These are phyloP conservation scores for Choreutis nemorana DNA, from an alignment of 2,888 invertebrate genomes.

Conservation along the genomic window DNA sequence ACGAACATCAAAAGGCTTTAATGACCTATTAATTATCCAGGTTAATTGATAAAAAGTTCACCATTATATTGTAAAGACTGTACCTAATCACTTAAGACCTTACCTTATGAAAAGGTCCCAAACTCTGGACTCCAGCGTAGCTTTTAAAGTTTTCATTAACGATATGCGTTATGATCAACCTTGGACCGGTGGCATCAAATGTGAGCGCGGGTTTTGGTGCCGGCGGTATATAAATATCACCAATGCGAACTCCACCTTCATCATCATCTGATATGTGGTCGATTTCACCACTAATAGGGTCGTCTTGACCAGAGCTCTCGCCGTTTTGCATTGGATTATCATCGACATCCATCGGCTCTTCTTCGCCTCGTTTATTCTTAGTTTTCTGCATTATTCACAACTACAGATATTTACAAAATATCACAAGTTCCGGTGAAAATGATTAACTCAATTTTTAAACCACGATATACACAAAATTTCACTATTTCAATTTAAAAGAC, in stretches of 20 bases:
- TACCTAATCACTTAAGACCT: no score
- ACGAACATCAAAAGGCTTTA: no score
- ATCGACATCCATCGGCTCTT: constrained; percentile 49
- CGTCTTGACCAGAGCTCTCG: constrained; percentile 10
- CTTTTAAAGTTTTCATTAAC: constrained; percentile 96
- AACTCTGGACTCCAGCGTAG: constrained; percentile 81
- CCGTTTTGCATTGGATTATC: constrained; percentile 19
- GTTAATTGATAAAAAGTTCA: no score
- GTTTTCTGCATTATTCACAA: constrained; percentile 26
- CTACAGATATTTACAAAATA: not conserved
- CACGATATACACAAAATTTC: no score
- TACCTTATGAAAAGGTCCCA: constrained; percentile 98
- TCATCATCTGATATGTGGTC: constrained; percentile 64
- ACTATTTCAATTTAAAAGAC: no score
- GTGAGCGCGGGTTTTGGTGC: constrained; percentile 74
- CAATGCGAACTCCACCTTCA: constrained; percentile 77
- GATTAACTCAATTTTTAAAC: no score
- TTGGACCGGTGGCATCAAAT: constrained; percentile 77
- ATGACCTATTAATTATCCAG: no score
- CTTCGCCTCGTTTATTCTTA: constrained; percentile 29
- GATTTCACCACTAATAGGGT: constrained; percentile 25
- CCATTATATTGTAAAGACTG: no score
- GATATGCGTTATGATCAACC: constrained; percentile 91
- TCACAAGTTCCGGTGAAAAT: no score
- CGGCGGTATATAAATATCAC: constrained; percentile 87